Evolutionary conservation across 2,797 vertebrate species (phyloP), one percentile per base, ranked within the genome.

Genomic region (Trachurus trachurus): DNA sequence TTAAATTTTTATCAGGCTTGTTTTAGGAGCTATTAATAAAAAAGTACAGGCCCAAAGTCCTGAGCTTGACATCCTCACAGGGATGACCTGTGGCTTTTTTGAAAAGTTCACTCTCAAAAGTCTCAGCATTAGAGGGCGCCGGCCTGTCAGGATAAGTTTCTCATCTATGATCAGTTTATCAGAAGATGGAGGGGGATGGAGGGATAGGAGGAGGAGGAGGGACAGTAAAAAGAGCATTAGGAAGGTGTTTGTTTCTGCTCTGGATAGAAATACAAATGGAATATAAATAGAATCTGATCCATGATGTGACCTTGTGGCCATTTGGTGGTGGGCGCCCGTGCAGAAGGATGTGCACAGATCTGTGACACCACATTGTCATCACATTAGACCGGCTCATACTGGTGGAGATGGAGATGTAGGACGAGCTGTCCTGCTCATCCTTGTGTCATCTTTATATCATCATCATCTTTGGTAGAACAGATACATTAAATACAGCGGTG

Each of bases 11-110:
- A 87, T 89, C 84, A 88, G 84, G 75, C 86, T 87, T 92, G 74
- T 87, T 93, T 90, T 26, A 92, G 89, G 90, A 88, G 88, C 80
- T 75, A 65, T 93, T 95, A 92, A 90, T 58, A 34, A 91, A 57
- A 76, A 83, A 26, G 77, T 57, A 73, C 29, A 53, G 76, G 58
- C 74, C 76, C 57, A 64, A 64, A 83, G 71, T 80, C 61, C 69
- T 15, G 19, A 69, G 72, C 56, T 60, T 54, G 71, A 81, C 81
- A 70, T 87, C 59, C 39, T 42, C 26, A 26, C 26, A 26, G 26
- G 26, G 1, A 1, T 26, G 31, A 34, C 31, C 31, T 34, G 31
- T 34, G 31, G 31, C 31, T 34, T 34, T 34, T 34, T 26, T 26
- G 31, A 34, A 34, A 34, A 34, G 31, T 34, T 34, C 31, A 5